A percentile compares a stretch with the other conserved stretches of the same genome.
These are phyloP conservation scores for Apocheima hispidaria DNA, from an alignment of 2,888 invertebrate genomes.

Conservation along the genomic window DNA sequence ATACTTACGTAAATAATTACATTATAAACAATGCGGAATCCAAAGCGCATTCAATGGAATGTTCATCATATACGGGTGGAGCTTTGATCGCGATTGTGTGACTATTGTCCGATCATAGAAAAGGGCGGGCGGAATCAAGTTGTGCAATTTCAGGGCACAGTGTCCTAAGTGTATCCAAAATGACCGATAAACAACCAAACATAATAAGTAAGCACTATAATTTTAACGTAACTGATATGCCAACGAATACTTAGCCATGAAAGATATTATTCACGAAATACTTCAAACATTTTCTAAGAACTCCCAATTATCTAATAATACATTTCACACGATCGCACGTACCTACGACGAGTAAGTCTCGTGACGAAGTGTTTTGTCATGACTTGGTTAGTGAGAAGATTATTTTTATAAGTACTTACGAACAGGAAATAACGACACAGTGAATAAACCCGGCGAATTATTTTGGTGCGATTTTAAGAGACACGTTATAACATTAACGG, in stretches of 20 bases:
- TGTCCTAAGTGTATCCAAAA: no score
- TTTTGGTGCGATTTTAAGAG: slow-evolving; percentile 4
- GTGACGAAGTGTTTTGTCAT: slow-evolving; percentile 41
- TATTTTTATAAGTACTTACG: slow-evolving; percentile 39
- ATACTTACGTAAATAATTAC: no score
- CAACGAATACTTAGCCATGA: background rate
- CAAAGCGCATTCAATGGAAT: no score
- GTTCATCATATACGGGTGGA: no score
- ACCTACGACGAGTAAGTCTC: slow-evolving; percentile 16
- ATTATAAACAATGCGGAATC: no score
- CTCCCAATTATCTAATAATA: slow-evolving; percentile 29
- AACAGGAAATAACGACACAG: slow-evolving; percentile 43
- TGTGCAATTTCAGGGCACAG: no score
- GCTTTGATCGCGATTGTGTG: no score
- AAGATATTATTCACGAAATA: slow-evolving; percentile 14
- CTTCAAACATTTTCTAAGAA: slow-evolving; percentile 35
- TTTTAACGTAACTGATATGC: no score
- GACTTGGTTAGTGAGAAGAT: slow-evolving; percentile 30
- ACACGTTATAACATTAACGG: background rate
- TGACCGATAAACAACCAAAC: no score
- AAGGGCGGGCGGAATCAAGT: no score
- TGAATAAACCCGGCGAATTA: slow-evolving; percentile 29
- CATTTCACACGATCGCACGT: slow-evolving; percentile 28
- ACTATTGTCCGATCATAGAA: no score
- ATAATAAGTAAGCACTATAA: no score